These are phyloP conservation scores for Ornithorhynchus anatinus DNA, from an alignment of 2,113 vertebrate species.

Conservation along the genomic window DNA sequence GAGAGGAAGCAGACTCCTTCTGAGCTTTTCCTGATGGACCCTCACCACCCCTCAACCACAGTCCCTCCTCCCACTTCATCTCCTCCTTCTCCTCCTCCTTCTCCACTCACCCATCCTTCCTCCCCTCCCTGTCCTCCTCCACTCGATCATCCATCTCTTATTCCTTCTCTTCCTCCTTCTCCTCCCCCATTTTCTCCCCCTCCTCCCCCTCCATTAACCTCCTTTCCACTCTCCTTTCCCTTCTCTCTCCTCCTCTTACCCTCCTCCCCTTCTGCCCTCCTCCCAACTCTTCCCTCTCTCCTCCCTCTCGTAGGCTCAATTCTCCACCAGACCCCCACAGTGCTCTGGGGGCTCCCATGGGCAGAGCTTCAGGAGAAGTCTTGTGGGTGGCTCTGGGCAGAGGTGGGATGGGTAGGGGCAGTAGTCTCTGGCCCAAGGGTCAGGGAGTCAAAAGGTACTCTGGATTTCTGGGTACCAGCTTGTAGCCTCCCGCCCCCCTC, in stretches of 20 bases:
- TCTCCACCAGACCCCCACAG: too few relatives aligned
- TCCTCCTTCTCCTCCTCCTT: neutral
- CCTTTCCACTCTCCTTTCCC: conserved; percentile 14
- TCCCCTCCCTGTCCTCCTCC: too few relatives aligned
- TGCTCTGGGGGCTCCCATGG: too few relatives aligned
- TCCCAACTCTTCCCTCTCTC: neutral
- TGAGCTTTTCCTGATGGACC: neutral
- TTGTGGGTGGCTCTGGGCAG: too few relatives aligned
- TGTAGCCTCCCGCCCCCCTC: too few relatives aligned
- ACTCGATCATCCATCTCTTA: accelerated
- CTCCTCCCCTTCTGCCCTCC: neutral
- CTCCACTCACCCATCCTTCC: too few relatives aligned
- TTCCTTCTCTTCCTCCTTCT: neutral
- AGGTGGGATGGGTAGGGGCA: too few relatives aligned
- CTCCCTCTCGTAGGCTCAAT: neutral
- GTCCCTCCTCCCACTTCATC: neutral
- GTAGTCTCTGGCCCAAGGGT: too few relatives aligned
- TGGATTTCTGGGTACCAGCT: too few relatives aligned
- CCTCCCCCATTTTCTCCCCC: too few relatives aligned
- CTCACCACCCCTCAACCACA: neutral
- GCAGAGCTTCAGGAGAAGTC: too few relatives aligned
- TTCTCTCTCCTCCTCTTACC: neutral
- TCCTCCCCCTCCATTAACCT: neutral
- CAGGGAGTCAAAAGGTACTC: too few relatives aligned
- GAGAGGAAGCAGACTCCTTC: neutral